Evolutionary conservation across 2,113 vertebrate genomes (phyloP).

Genomic region (Herpetotheres cachinnans): DNA sequence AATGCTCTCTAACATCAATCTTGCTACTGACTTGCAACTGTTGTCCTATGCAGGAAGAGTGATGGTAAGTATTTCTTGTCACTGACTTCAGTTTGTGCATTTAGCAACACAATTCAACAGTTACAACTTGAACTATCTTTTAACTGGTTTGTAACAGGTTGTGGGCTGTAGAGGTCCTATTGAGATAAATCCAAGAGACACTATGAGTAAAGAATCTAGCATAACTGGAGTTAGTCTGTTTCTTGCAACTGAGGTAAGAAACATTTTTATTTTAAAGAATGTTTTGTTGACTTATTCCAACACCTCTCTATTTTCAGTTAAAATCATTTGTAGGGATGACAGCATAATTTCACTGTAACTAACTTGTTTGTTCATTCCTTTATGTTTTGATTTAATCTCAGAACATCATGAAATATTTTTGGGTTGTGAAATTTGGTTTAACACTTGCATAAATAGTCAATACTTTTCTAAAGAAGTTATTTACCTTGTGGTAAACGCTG

Average conservation of each 20-base stretch:
- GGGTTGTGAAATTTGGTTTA: background rate
- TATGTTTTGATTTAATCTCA: background rate
- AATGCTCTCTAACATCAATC: slow-evolving; percentile 93
- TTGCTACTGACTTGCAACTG: slow-evolving; percentile 85
- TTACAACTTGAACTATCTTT: background rate
- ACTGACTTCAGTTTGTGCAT: background rate
- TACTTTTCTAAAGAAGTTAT: background rate
- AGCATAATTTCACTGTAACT: background rate
- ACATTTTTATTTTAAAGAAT: background rate
- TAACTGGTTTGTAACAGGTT: slow-evolving; percentile 67
- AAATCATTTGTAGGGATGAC: background rate
- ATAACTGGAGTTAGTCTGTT: slow-evolving; percentile 80
- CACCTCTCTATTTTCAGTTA: background rate
- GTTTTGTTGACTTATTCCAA: background rate
- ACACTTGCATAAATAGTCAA: background rate
- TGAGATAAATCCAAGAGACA: slow-evolving; percentile 89
- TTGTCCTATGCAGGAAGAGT: slow-evolving; percentile 80
- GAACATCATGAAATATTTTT: background rate
- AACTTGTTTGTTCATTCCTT: background rate
- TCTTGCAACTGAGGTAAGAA: slow-evolving; percentile 78
- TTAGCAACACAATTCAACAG: background rate
- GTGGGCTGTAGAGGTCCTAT: slow-evolving; percentile 85
- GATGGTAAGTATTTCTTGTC: slow-evolving; percentile 71
- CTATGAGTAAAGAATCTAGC: slow-evolving; percentile 85
- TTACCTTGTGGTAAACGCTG: background rate